Evolutionary conservation across 2,113 vertebrate species (phyloP).

Genomic region (Plectropomus leopardus): DNA sequence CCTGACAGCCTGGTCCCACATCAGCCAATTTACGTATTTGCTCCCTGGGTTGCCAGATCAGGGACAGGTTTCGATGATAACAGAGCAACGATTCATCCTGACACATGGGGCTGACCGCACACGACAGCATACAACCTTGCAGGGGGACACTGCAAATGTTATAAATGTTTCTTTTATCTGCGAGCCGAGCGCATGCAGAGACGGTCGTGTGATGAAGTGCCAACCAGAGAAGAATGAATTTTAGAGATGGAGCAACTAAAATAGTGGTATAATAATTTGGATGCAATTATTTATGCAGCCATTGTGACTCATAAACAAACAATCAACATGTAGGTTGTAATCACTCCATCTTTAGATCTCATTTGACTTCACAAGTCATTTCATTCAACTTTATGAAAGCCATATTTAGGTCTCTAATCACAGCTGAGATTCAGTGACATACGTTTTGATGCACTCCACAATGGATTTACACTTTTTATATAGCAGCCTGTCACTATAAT

Average conservation of each 20-base stretch:
- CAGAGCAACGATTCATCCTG: constrained; percentile 28
- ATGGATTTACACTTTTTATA: background rate
- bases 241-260: background rate
- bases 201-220: constrained; percentile 4
- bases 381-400: background rate
- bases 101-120: constrained; percentile 27
- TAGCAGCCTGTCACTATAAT: background rate
- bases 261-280: constrained; percentile 6
- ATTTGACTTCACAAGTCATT: background rate
- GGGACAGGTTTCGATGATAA: constrained; percentile 16
- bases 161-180: constrained; percentile 18
- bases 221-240: background rate
- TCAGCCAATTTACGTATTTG: constrained; percentile 18
- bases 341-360: background rate
- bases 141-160: constrained; percentile 33
- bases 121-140: constrained; percentile 3
- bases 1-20: constrained; percentile 26
- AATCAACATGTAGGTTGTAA: constrained; percentile 10
- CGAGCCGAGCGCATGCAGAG: constrained; percentile 9
- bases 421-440: background rate
- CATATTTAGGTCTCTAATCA: background rate
- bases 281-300: constrained; percentile 15
- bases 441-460: background rate
- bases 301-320: constrained; percentile 29
- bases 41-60: constrained; percentile 2